These are phyloP conservation scores for Agrilus planipennis DNA, from an alignment of 1,140 invertebrate genomes.

Conservation along the genomic window DNA sequence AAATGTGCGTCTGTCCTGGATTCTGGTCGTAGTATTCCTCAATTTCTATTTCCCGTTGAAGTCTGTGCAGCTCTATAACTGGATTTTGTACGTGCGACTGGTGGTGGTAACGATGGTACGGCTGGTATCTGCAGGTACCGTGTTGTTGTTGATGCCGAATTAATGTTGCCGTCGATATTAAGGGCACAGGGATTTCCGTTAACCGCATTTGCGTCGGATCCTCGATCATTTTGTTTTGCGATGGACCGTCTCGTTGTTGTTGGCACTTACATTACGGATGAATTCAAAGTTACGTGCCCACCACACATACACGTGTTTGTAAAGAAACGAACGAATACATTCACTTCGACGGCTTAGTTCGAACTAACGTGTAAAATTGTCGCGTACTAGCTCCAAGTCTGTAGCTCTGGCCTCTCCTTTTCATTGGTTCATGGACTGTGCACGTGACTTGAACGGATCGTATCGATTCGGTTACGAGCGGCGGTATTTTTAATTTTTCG, in stretches of 20 bases:
- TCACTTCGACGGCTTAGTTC: conserved; percentile 25
- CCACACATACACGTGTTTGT: conserved; percentile 35
- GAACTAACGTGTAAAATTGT: conserved; percentile 18
- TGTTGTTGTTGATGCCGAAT: conserved; percentile 29
- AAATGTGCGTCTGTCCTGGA: conserved; percentile 62
- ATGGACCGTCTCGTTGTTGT: neutral
- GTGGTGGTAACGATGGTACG: conserved; percentile 41
- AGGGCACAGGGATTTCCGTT: conserved; percentile 35
- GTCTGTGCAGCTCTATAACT: conserved; percentile 38
- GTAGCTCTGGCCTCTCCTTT: conserved; percentile 16
- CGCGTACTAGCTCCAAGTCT: conserved; percentile 15
- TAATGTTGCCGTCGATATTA: conserved; percentile 26
- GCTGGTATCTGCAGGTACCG: conserved; percentile 35
- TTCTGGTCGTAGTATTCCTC: conserved; percentile 19
- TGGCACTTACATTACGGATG: too few relatives aligned
- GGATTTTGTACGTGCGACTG: conserved; percentile 41
- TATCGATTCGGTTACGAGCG: conserved; percentile 61
- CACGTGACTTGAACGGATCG: conserved; percentile 48
- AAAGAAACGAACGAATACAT: conserved; percentile 32
- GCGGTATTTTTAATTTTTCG: conserved; percentile 65
- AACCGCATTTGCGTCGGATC: conserved; percentile 32
- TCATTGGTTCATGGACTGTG: conserved; percentile 35
- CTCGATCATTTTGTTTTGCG: conserved; percentile 27
- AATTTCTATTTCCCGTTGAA: conserved; percentile 31
- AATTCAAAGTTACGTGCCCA: conserved; percentile 24